Conservation (phyloP, 2,888 invertebrate genomes). For the Stenichneumon culpator region DNA sequence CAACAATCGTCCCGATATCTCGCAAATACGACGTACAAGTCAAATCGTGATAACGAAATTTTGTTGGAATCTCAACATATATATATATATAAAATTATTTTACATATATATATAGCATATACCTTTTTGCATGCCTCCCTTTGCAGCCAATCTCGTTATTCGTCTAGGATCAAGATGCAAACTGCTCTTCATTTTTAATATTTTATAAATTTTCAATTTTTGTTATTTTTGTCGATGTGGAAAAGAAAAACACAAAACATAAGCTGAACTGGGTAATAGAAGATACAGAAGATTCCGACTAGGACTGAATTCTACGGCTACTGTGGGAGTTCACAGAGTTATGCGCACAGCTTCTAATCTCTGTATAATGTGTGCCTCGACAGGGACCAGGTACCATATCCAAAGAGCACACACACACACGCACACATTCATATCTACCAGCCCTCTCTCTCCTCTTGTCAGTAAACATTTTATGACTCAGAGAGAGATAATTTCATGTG, state of each 20-base stretch:
- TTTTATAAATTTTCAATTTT: neutral
- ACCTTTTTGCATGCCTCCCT: constrained; percentile 63
- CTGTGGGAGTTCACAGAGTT: constrained; percentile 42
- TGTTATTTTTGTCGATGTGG: neutral
- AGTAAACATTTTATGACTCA: constrained; percentile 69
- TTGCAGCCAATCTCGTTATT: constrained; percentile 65
- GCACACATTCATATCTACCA: constrained; percentile 70
- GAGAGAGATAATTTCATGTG: constrained; percentile 69
- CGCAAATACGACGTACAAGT: neutral
- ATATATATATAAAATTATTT: neutral
- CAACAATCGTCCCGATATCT: neutral
- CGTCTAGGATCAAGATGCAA: constrained; percentile 67
- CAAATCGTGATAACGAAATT: constrained; percentile 21
- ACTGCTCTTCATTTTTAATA: constrained; percentile 66
- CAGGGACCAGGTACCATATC: constrained; percentile 39
- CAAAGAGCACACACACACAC: constrained; percentile 18
- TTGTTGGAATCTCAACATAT: neutral
- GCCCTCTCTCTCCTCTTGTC: constrained; percentile 69
- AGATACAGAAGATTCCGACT: neutral
- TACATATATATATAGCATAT: constrained; percentile 7
- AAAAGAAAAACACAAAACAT: constrained; percentile 16
- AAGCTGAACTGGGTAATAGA: neutral
- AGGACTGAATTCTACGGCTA: constrained; percentile 17
- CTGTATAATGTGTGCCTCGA: constrained; percentile 55
- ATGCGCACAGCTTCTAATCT: constrained; percentile 60